Evolutionary conservation across 1,140 invertebrate genomes (phyloP), one percentile per base, ranked within the genome.

Genomic region (Drosophila triauraria): DNA sequence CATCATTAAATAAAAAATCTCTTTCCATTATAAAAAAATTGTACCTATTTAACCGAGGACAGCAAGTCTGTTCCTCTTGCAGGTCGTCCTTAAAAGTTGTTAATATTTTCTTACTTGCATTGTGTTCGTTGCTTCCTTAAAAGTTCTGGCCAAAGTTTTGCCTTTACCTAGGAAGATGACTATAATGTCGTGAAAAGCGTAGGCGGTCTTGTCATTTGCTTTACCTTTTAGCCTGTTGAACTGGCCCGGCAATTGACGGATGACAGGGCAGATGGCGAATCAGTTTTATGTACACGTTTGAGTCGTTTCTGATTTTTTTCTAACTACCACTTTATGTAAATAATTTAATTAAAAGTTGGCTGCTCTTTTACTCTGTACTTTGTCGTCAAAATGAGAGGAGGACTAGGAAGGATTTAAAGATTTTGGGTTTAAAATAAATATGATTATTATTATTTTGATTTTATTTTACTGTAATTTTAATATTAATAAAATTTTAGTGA

Each of bases 331-430:
- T 70, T 70, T 54, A 40, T 54, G 48, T 68, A 32, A 9, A 70
- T 68, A 70, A 70, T 67, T 68, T 32, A 70, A 68, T 70, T 54
- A 70, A 68, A 68, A 70, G 67, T 70, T 70, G 40, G 20, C 23
- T n/a, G 30, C 12, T 51, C 20, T 25, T 25, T 30, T 17, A 17
- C 35, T 35, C 32, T 30, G 7, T 25, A 30, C 35, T 40, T 15
- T 51, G 46, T 23, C 8, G 4, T 20, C 2, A 13, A 69, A 69
- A 42, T 44, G 20, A 32, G 47, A n/a, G 5, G 6, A 43, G 6
- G 10, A 9, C 38, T 30, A 17, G 17, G 3, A 40, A 38, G 6
- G 3, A 15, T 35, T 57, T 40, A 17, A 54, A 12, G 13, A 15
- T 54, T 0, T 42, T n/a, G 6, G 2, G 6, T 6, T 32, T 2